A percentile compares a stretch with the other conserved stretches of the same genome.
These are phyloP conservation scores for Spea hammondii DNA, from an alignment of 2,797 vertebrate species.

Conservation along the genomic window DNA sequence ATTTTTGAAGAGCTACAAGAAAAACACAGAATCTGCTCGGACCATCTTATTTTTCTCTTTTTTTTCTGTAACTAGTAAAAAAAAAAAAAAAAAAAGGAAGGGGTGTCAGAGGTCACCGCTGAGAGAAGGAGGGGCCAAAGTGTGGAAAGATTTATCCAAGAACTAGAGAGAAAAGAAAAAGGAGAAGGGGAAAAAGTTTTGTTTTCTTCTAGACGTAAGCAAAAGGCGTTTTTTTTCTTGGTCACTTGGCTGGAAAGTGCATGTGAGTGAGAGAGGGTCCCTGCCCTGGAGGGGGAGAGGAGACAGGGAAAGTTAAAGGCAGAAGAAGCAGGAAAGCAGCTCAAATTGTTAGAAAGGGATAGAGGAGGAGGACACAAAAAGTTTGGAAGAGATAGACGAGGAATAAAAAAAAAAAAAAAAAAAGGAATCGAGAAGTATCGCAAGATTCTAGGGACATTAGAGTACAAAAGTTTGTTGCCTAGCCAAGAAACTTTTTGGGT, in stretches of 20 bases:
- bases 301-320: constrained; percentile 21
- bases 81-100: constrained; percentile 31
- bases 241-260: constrained; percentile 47
- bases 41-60: constrained; percentile 46
- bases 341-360: constrained; percentile 16
- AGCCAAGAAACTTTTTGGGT: not conserved
- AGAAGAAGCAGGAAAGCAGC: constrained; percentile 31
- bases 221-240: constrained; percentile 55
- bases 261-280: constrained; percentile 48
- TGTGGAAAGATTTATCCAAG: constrained; percentile 54
- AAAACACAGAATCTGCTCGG: constrained; percentile 33
- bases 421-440: constrained; percentile 15
- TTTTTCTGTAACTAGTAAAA: constrained; percentile 13
- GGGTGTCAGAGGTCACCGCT: constrained; percentile 20
- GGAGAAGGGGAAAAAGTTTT: constrained; percentile 21
- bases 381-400: not conserved
- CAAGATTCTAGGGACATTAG: constrained; percentile 35
- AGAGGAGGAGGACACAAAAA: constrained; percentile 22
- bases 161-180: constrained; percentile 53
- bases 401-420: not conserved
- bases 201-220: constrained; percentile 55
- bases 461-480: too few species aligned
- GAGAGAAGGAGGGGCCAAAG: constrained; percentile 45
- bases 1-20: constrained; percentile 37
- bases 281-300: constrained; percentile 46